These are phyloP conservation scores for Bilobella aurantiaca DNA, from an alignment of 1,140 invertebrate species.

Conservation along the genomic window DNA sequence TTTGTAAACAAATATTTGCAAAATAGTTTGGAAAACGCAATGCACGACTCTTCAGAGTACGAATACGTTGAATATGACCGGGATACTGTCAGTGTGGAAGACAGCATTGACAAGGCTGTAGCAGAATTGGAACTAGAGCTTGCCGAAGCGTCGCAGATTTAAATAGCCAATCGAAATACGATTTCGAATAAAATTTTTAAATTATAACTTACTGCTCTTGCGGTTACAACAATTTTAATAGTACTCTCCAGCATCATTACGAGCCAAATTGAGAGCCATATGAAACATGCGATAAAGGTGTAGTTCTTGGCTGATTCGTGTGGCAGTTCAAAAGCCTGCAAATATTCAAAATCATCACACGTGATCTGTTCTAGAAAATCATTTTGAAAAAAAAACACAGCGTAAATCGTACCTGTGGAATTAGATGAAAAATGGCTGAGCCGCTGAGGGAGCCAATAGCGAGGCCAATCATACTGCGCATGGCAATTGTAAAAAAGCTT, in stretches of 20 bases:
- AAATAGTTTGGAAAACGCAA: not conserved
- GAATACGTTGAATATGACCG: not conserved
- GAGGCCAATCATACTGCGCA: constrained; percentile 52
- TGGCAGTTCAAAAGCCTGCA: constrained; percentile 12
- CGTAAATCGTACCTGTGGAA: constrained; percentile 46
- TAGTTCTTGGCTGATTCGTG: not conserved
- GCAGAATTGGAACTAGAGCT: not conserved
- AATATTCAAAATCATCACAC: not conserved
- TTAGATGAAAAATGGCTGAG: constrained; percentile 52
- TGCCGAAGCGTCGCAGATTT: not conserved
- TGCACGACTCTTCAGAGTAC: not conserved
- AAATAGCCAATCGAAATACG: too few relatives aligned
- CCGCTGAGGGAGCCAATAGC: constrained; percentile 56
- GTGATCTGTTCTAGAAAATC: too few relatives aligned
- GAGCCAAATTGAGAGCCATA: constrained; percentile 24
- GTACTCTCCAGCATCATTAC: constrained; percentile 31
- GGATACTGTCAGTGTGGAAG: not conserved
- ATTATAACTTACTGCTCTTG: constrained; percentile 7
- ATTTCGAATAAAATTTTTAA: not conserved
- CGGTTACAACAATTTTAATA: constrained; percentile 29
- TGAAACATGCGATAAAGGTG: constrained; percentile 13
- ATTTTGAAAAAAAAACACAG: too few relatives aligned
- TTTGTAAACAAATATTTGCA: not conserved
- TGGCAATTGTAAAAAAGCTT: constrained; percentile 46
- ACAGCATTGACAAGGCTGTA: not conserved